Evolutionary conservation across 2,797 vertebrate genomes (phyloP).

Genomic region (Sebastes hubbsi): DNA sequence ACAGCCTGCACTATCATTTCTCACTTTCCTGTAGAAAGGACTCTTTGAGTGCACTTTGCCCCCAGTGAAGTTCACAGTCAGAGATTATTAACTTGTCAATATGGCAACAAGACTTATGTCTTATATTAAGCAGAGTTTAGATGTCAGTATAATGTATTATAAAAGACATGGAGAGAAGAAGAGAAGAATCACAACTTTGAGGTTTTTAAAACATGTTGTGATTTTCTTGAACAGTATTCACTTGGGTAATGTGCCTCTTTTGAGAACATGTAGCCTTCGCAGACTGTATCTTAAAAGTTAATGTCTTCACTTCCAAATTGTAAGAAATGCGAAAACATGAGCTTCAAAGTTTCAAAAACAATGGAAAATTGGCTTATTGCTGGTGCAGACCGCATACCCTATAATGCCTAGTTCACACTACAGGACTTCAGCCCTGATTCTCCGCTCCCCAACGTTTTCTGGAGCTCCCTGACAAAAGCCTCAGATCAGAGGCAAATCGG

Average conservation of each 20-base stretch:
- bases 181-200: background rate
- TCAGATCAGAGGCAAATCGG: too few relatives aligned
- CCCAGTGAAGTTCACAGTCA: slow-evolving; percentile 10
- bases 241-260: background rate
- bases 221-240: background rate
- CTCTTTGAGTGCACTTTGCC: slow-evolving; percentile 41
- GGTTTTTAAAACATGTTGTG: background rate
- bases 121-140: background rate
- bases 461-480: too few relatives aligned
- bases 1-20: slow-evolving; percentile 12
- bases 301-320: background rate
- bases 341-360: background rate
- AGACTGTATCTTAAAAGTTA: background rate
- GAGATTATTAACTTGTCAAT: slow-evolving; percentile 49
- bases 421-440: too few relatives aligned
- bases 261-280: background rate
- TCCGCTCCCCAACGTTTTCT: too few relatives aligned
- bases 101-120: background rate
- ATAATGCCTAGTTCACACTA: too few relatives aligned
- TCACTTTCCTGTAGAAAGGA: slow-evolving; percentile 14
- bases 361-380: background rate
- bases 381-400: background rate
- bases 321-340: background rate
- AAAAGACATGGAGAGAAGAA: background rate
- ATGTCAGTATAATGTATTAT: background rate